Evolutionary conservation across 1,140 invertebrate species (phyloP), one percentile per base, ranked within the genome.

Genomic region (Idris sp.): DNA sequence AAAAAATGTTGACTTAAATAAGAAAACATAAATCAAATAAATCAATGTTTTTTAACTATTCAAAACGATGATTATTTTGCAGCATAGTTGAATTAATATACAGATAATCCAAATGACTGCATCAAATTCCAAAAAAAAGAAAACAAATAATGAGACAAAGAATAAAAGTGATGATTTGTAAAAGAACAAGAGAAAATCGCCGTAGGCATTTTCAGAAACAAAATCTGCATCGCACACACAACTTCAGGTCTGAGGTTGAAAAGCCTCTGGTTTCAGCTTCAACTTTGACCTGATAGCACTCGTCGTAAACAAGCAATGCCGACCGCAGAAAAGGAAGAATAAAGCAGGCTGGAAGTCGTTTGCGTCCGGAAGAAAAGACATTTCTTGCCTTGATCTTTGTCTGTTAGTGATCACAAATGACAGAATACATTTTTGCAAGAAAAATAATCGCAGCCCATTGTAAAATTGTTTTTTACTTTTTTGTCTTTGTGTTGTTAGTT

Each of bases 241-340:
- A 26, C 41, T 68, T 64, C 46, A 43, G 49, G 58, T 40, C 38
- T 25, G 30, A 38, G 28, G 13, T 31, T 65, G 41, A 62, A 74
- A 61, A 56, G 43, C 16, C 59, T n/a, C n/a, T 26, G 14, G 31
- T n/a, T 72, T 19, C 64, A 43, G 26, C 54, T 62, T 77, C 69
- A 83, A 81, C 62, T 81, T 76, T 78, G 78, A 80, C 74, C 78
- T 77, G 75, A 76, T 82, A 48, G 82, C 74, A 71, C 81, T 76
- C 71, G 76, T 83, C 79, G 81, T 83, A 83, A 83, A 83, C 82
- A 83, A 83, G 80, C 77, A 38, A 76, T 62, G 73, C 75, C 69
- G 76, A 67, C 72, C 79, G 73, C 81, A 79, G 74, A 76, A 77
- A 76, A 75, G 61, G 48, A 72, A 74, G 77, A 77, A 74, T 72